A percentile compares a stretch with the other conserved stretches of the same genome.
phyloP scores from a whole-genome alignment of 2,888 invertebrate species.

The Drosophila sordidula region DNA sequence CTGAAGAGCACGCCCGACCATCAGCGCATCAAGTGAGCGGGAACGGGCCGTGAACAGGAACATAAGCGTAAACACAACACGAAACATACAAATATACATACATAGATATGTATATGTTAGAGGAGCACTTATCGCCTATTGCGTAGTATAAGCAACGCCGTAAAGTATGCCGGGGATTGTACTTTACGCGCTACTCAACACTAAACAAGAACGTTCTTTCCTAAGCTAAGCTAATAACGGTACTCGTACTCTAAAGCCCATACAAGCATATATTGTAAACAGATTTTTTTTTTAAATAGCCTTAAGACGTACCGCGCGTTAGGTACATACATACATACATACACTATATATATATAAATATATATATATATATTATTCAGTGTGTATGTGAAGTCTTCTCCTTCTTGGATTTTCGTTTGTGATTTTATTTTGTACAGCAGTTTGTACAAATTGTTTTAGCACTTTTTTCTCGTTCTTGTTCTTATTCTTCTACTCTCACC shows the following conservation, averaged over 20 bases:
- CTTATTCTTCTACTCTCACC: slow-evolving; percentile 17
- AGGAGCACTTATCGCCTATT: slow-evolving; percentile 21
- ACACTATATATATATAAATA: slow-evolving; percentile 1
- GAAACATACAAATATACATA: slow-evolving; percentile 17
- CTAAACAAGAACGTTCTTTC: slow-evolving; percentile 55
- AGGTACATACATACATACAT: slow-evolving; percentile 23
- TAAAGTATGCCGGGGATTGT: slow-evolving; percentile 14
- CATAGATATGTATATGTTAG: slow-evolving; percentile 9
- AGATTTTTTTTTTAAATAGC: slow-evolving; percentile 58
- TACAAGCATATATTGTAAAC: slow-evolving; percentile 42
- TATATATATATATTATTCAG: slow-evolving; percentile 9
- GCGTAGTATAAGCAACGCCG: slow-evolving; percentile 19
- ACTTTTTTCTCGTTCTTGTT: slow-evolving; percentile 11
- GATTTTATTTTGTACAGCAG: slow-evolving; percentile 30
- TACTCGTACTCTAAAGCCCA: slow-evolving; percentile 60
- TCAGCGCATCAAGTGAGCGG: slow-evolving; percentile 86
- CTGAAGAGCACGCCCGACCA: slow-evolving; percentile 95
- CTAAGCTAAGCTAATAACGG: slow-evolving; percentile 70
- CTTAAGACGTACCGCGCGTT: slow-evolving; percentile 50
- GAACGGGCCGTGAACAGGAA: no score
- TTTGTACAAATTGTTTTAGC: slow-evolving; percentile 33
- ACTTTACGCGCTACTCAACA: slow-evolving; percentile 51
- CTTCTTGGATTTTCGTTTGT: slow-evolving; percentile 17
- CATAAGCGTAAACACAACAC: slow-evolving; percentile 4
- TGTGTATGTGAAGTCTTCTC: slow-evolving; percentile 23